These are phyloP conservation scores for Hippocampus barbouri DNA, from an alignment of 2,113 vertebrate genomes.

Conservation along the genomic window DNA sequence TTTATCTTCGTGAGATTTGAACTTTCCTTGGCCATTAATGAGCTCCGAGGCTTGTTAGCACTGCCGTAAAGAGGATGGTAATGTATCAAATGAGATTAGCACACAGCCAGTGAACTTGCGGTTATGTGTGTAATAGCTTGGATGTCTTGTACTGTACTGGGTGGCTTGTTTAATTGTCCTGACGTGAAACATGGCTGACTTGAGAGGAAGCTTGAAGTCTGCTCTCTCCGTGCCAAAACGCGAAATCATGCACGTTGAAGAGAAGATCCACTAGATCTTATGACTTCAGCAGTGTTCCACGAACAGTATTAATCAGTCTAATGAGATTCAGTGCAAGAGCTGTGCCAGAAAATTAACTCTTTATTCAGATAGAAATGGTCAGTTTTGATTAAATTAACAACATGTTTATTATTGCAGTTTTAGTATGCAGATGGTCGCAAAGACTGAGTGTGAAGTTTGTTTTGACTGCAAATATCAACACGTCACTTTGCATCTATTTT, in stretches of 20 bases:
- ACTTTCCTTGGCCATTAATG: slow-evolving; percentile 49
- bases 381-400: not conserved
- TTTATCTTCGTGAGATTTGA: slow-evolving; percentile 58
- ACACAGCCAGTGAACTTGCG: slow-evolving; percentile 39
- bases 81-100: slow-evolving; percentile 69
- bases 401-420: not conserved
- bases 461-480: not conserved
- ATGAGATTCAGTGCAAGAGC: not conserved
- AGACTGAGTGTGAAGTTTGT: not conserved
- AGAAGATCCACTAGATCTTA: slow-evolving; percentile 28
- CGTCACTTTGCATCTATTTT: not conserved
- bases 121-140: slow-evolving; percentile 38
- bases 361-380: not conserved
- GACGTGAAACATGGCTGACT: slow-evolving; percentile 54
- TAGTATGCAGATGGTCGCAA: too few species aligned
- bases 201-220: slow-evolving; percentile 54
- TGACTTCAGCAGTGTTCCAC: slow-evolving; percentile 7
- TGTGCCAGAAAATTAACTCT: not conserved
- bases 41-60: slow-evolving; percentile 58
- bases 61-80: slow-evolving; percentile 62
- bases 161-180: slow-evolving; percentile 64
- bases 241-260: slow-evolving; percentile 52
- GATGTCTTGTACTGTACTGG: slow-evolving; percentile 4
- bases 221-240: slow-evolving; percentile 45
- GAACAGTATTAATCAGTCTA: not conserved